Percentiles rank a stretch among this genome's conserved stretches.
These are phyloP conservation scores for Burhinus oedicnemus DNA, from an alignment of 2,113 vertebrate species.

Conservation along the genomic window DNA sequence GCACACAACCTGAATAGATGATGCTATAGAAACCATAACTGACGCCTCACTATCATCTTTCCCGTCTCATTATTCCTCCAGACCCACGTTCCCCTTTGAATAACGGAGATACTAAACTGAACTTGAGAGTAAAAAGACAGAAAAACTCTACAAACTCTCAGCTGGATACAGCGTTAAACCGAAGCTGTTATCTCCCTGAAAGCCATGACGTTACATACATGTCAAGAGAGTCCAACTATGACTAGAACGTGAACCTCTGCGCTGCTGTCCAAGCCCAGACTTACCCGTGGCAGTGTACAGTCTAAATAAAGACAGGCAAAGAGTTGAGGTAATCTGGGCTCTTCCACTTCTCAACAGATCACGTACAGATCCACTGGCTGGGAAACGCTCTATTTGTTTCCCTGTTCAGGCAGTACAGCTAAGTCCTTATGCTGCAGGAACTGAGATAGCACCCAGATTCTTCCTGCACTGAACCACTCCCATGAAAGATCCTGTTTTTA, in stretches of 20 bases:
- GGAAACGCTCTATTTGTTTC: neutral
- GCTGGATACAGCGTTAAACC: neutral
- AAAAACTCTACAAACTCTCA: neutral
- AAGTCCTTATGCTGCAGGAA: neutral
- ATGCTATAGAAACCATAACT: neutral
- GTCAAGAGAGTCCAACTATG: neutral
- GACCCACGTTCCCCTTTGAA: neutral
- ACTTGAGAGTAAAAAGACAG: neutral
- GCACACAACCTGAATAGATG: neutral
- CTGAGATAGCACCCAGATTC: neutral
- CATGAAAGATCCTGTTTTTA: slow-evolving; percentile 2
- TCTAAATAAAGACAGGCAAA: neutral
- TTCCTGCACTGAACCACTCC: neutral
- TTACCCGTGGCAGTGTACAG: neutral
- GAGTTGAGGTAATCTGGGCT: neutral
- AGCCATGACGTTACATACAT: neutral
- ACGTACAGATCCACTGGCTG: neutral
- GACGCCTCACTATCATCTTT: neutral
- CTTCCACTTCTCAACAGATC: neutral
- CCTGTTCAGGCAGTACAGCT: neutral
- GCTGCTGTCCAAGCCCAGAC: neutral
- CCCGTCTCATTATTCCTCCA: neutral
- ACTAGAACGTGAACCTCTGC: fast-evolving
- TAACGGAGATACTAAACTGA: neutral
- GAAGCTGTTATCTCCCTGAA: neutral